phyloP scores from a whole-genome alignment of 1,140 invertebrate genomes.

The Pemphigus obesinymphae region DNA sequence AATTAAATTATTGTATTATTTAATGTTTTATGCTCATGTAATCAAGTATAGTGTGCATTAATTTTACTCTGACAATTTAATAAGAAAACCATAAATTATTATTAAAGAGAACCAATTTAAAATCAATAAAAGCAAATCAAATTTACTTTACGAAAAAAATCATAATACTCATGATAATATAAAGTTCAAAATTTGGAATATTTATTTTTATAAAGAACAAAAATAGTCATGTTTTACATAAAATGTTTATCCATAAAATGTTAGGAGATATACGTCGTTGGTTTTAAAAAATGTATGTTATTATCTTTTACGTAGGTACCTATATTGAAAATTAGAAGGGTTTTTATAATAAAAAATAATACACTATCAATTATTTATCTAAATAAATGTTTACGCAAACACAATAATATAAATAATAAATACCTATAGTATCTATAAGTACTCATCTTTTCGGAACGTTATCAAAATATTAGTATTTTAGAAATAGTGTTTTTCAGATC shows the following conservation, averaged over 20 bases:
- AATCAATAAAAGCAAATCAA: no score
- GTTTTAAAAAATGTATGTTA: not conserved
- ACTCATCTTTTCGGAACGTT: not conserved
- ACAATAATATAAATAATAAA: not conserved
- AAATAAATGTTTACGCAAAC: no score
- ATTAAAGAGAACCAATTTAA: no score
- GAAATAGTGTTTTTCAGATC: not conserved
- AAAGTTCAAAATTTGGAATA: not conserved
- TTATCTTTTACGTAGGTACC: not conserved
- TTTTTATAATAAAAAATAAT: not conserved
- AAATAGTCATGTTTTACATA: not conserved
- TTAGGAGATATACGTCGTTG: not conserved
- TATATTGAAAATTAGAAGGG: not conserved
- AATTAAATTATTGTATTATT: not conserved
- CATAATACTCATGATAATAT: not conserved
- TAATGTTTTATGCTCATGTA: no score
- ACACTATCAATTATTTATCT: not conserved
- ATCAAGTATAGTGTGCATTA: no score
- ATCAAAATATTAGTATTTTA: not conserved
- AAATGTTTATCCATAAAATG: not conserved
- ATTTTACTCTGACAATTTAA: no score
- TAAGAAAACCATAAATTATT: no score
- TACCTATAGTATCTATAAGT: no score
- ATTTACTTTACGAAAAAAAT: no score
- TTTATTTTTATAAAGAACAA: not conserved